These are phyloP conservation scores for Eubucco bourcierii DNA, from an alignment of 2,113 vertebrate species.

Conservation along the genomic window DNA sequence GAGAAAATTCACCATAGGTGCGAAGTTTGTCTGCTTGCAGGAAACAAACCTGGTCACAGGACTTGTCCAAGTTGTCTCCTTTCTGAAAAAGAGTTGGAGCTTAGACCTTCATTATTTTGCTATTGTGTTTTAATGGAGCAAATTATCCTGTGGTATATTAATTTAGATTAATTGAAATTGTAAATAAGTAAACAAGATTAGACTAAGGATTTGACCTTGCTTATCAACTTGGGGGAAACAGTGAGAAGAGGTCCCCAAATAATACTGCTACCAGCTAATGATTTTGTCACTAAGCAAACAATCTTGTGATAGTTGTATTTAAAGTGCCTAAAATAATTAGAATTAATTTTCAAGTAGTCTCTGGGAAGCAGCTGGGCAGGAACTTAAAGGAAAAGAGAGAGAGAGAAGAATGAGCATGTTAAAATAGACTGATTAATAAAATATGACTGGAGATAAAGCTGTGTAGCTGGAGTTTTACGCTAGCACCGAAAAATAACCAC, in stretches of 20 bases:
- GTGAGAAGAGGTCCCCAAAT: not conserved
- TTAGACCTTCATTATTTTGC: not conserved
- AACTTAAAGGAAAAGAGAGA: not conserved
- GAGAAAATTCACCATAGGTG: not conserved
- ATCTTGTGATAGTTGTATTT: not conserved
- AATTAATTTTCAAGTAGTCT: constrained; percentile 55
- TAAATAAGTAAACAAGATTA: constrained; percentile 42
- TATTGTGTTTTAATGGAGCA: not conserved
- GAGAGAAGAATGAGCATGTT: not conserved
- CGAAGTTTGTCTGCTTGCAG: not conserved
- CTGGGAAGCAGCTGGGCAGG: not conserved
- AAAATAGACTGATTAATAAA: constrained; percentile 47
- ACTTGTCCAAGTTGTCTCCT: not conserved
- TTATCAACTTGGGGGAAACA: not conserved
- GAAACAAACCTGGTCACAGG: not conserved
- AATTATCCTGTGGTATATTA: not conserved
- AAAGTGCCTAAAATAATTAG: constrained; percentile 21
- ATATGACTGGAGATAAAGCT: constrained; percentile 31
- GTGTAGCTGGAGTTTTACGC: not conserved
- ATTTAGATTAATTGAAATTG: constrained; percentile 38
- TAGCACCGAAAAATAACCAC: not conserved
- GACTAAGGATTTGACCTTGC: constrained; percentile 6
- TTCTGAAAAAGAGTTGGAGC: not conserved
- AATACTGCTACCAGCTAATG: not conserved
- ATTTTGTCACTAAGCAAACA: not conserved